phyloP scores from a whole-genome alignment of 2,113 vertebrate genomes.

The Pedetes capensis region DNA sequence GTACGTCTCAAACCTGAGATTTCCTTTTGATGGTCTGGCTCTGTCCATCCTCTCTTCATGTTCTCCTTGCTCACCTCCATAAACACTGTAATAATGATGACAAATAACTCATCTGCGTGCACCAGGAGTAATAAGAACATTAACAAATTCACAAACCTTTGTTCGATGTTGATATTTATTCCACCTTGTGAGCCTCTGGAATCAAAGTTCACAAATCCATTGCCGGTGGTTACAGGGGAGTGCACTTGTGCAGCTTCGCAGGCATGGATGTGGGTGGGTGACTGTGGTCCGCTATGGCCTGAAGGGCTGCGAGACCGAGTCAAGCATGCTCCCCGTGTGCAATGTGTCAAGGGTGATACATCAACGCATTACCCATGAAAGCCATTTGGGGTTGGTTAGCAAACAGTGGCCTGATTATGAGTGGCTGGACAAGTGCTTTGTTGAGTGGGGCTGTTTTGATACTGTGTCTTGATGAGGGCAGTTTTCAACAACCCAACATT shows the following conservation, averaged over 20 bases:
- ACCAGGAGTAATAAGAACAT: neutral
- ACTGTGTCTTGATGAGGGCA: neutral
- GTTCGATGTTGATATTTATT: neutral
- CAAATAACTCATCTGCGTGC: neutral
- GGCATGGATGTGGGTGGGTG: conserved; percentile 29
- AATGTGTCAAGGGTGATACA: conserved; percentile 82
- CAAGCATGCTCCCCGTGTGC: conserved; percentile 77
- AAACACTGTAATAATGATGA: neutral
- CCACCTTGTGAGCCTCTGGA: neutral
- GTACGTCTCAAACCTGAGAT: neutral
- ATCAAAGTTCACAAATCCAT: conserved; percentile 18
- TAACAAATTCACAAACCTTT: neutral
- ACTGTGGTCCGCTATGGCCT: conserved; percentile 52
- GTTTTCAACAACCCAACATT: neutral
- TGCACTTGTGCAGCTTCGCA: neutral
- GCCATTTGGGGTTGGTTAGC: conserved; percentile 59
- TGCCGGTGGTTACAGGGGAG: conserved; percentile 57
- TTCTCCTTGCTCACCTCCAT: neutral
- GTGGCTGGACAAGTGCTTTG: conserved; percentile 30
- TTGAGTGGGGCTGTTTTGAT: conserved; percentile 11
- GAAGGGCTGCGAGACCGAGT: conserved; percentile 66
- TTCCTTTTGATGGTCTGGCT: neutral
- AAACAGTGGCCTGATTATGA: conserved; percentile 46
- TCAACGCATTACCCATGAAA: conserved; percentile 80
- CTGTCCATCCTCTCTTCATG: neutral